Base-by-base conservation (phyloP, 2,888 invertebrate species). In the Stenchaetothrips biformis region DNA sequence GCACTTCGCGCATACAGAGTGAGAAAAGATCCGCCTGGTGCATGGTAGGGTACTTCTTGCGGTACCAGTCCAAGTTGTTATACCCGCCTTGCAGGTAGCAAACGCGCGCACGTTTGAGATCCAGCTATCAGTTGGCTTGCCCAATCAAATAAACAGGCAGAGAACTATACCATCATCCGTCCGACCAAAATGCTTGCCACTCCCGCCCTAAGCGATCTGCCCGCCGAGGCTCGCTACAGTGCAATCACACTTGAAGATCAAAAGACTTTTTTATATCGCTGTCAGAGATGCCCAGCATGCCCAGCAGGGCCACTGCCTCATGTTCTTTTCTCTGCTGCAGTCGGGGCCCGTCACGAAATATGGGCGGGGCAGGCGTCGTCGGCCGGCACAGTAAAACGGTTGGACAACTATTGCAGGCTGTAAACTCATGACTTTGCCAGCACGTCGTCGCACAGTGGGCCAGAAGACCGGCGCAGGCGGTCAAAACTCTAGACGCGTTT, bases 261-360 rank as follows among this genome's bases (percentile, higher is more conserved):
- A 74, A 74, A 74, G 67, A 21, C 67, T 74, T 74, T n/a, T 74
- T 74, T 74, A 74, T 74, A 74, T 74, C 67, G 67, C 67, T 74
- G 67, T 74, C 67, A 74, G 67, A 74, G 67, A 74, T 25, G 67
- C 21, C 67, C 37, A 37, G 37, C 37, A 37, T 25, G 67, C 67
- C 67, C 7, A 4, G 37, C 37, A 37, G 37, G 8, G 18, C 9
- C 67, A 18, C 67, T n/a, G 67, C 6, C 67, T 74, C 67, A 74
- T 74, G 67, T 74, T 74, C 67, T 25, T 21, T 59, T 59, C 59
- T 59, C 59, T 59, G 53, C 53, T 16, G 59, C 59, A 18, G 59
- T 59, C 59, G 59, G 59, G 59, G 59, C 59, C 59, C 59, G 59
- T 59, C 59, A 6, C 59, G 18, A 59, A 59, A 59, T 59, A 18